Evolutionary conservation across 2,888 invertebrate species (phyloP), one percentile per base, ranked within the genome.

Genomic region (Penaeus monodon): DNA sequence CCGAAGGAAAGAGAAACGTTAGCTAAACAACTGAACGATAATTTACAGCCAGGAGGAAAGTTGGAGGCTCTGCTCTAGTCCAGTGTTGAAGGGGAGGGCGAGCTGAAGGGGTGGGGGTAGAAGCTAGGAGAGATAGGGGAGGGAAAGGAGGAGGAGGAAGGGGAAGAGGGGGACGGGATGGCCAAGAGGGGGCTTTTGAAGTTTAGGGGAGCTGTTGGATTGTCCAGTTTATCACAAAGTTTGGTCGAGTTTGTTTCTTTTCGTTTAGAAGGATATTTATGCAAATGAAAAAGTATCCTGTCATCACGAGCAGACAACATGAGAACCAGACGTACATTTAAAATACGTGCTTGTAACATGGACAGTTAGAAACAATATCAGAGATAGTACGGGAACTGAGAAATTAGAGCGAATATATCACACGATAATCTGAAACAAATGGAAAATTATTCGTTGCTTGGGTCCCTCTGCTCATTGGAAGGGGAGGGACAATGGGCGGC

Each of bases 171-270:
- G 63, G 73, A 79, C 74, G 86, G 77, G 81, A 63, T 70, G 81
- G 86, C 81, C 81, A 81, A 81, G 81, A 81, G 85, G 88, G 88
- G 88, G 85, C 88, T 88, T 88, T 88, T 88, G 88, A 88, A 88
- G 88, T 88, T 88, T 88, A 85, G 88, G 88, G 85, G 85, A 85
- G 84, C 85, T 81, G 88, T 85, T 81, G 84, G 88, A 88, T 88
- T 88, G 88, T 88, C 88, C 88, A 81, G 85, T 88, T 88, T 88
- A 81, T 85, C 88, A 88, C 81, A 88, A 88, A 85, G 88, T 88
- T 88, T 85, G 85, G 88, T 82, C 82, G 86, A 81, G 86, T 86
- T 81, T 81, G 86, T 86, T 86, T 81, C 86, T 81, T 86, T 86
- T 86, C 86, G 86, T 86, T 86, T 86, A 86, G 86, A 78, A 77